Base-by-base conservation (phyloP, 2,888 invertebrate genomes). In the Sminthurides aquaticus region DNA sequence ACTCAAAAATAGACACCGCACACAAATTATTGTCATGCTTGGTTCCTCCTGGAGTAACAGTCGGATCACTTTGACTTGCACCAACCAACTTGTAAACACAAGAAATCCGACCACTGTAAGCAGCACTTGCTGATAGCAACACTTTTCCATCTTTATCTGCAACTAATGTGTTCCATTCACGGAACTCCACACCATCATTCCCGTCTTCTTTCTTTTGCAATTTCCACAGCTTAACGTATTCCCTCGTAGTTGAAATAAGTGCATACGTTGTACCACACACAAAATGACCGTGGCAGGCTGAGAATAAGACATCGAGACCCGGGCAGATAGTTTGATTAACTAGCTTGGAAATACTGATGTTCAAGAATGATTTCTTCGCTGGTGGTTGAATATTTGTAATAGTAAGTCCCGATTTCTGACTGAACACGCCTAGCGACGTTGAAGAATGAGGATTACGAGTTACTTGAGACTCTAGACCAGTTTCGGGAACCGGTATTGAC, bases 31-130 rank as follows among this genome's bases (percentile, higher is more conserved):
- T 64, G 64, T 64, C 64, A 58, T 25, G 49, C 11, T 63, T 62
- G 2, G 58, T 54, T 27, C 22, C 49, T 26, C 3, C 55, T 20
- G n/a, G n/a, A 3, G 27, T 27, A 26, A 57, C 62, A n/a, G 18
- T 48, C 48, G 55, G 54, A 49, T 69, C 63, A 49, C 55, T 68
- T 26, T 56, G 48, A 2, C 48, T 49, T 26, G 57, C 52, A 20
- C 62, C 68, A 25, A 66, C 74, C 76, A 91, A 89, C 77, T 96
- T 94, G 79, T 96, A 98, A 2, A 98, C 98, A 79, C 96, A 94
- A 0, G 99, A 98, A 62, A 99, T 89, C 56, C 99, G 85, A 0
- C 98, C 98, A 65, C 94, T 96, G 80, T 98, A 99, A 0, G 98
- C 98, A 43, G 97, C 96, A 78, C 94, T 93, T 67, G 99, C 90